Conservation (phyloP, 2,797 vertebrate species). For the Gambusia yucatana region DNA sequence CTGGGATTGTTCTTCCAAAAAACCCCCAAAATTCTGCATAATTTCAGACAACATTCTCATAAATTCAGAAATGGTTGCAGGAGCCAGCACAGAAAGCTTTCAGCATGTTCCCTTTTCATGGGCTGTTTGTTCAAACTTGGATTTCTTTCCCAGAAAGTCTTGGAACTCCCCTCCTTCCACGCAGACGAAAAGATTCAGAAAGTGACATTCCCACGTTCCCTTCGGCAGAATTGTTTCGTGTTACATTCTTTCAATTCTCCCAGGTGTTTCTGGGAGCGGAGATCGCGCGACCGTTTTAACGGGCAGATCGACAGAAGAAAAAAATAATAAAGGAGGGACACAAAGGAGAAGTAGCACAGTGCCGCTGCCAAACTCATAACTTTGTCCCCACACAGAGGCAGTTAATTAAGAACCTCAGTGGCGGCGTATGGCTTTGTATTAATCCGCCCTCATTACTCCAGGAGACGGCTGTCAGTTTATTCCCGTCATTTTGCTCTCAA, state of each 20-base stretch:
- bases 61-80: background rate
- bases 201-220: slow-evolving; percentile 29
- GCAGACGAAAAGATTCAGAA: slow-evolving; percentile 8
- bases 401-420: slow-evolving; percentile 59
- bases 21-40: background rate
- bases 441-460: slow-evolving; percentile 60
- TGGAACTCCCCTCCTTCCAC: background rate
- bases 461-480: slow-evolving; percentile 50
- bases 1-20: background rate
- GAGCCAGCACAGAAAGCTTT: background rate
- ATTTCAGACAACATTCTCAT: background rate
- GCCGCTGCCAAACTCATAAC: slow-evolving; percentile 55
- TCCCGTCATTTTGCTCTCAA: slow-evolving; percentile 49
- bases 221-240: slow-evolving; percentile 7
- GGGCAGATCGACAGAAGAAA: slow-evolving; percentile 39
- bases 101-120: background rate
- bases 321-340: slow-evolving; percentile 7
- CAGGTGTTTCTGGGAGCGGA: slow-evolving; percentile 26
- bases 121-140: background rate
- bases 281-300: slow-evolving; percentile 53
- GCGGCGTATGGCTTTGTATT: slow-evolving; percentile 51
- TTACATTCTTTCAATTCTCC: slow-evolving; percentile 32
- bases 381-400: slow-evolving; percentile 37
- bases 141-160: background rate
- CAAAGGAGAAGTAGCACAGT: slow-evolving; percentile 33